Percentiles rank a stretch among this genome's conserved stretches.
These are phyloP conservation scores for Bufo gargarizans DNA, from an alignment of 2,113 vertebrate species.

Conservation along the genomic window DNA sequence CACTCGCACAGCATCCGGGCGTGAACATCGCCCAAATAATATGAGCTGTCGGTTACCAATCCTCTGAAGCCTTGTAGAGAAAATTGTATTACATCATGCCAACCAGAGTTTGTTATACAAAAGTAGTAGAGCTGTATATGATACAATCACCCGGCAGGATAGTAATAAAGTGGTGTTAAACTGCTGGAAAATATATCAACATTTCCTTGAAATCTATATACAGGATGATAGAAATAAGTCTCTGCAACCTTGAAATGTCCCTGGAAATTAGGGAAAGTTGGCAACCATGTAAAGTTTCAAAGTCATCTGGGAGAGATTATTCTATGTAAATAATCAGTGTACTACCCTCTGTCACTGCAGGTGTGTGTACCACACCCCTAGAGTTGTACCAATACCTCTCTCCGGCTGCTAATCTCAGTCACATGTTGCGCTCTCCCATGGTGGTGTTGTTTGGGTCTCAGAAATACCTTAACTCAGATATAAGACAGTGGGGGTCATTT, in stretches of 20 bases:
- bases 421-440: too few relatives aligned
- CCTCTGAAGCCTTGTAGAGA: too few relatives aligned
- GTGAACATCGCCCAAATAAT: too few relatives aligned
- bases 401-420: neutral
- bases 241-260: neutral
- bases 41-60: too few relatives aligned
- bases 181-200: neutral
- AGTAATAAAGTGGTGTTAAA: neutral
- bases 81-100: neutral
- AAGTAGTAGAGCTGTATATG: neutral
- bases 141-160: neutral
- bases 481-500: too few relatives aligned
- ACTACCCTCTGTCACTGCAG: neutral
- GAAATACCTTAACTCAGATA: too few relatives aligned
- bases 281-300: neutral
- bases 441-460: too few relatives aligned
- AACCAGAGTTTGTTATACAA: neutral
- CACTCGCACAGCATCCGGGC: too few relatives aligned
- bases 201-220: neutral
- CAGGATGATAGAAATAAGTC: neutral
- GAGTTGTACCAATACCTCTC: neutral
- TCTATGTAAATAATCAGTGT: neutral
- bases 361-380: neutral
- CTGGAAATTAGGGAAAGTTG: slow-evolving; percentile 10
- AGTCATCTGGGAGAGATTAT: neutral